These are phyloP conservation scores for Pampusana beccarii DNA, from an alignment of 2,113 vertebrate genomes.

Conservation along the genomic window DNA sequence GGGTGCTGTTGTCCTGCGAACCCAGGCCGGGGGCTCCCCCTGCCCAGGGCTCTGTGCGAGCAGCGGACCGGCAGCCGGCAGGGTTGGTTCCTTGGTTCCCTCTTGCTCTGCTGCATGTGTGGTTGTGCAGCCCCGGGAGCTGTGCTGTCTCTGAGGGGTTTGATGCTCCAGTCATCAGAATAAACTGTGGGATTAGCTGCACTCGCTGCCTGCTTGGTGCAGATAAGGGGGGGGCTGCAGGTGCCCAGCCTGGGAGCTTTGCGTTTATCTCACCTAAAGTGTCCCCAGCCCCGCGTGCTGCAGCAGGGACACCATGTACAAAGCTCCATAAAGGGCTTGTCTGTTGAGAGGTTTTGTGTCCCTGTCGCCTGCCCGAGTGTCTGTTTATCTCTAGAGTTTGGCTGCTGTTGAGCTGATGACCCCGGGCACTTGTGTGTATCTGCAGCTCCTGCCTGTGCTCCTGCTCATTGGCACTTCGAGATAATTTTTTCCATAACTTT, in stretches of 20 bases:
- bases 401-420: background rate
- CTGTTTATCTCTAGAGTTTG: background rate
- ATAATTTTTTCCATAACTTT: accelerated
- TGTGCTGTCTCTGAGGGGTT: accelerated
- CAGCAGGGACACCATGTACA: accelerated
- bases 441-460: background rate
- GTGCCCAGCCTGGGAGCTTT: accelerated
- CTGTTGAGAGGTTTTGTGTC: accelerated
- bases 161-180: too few relatives aligned
- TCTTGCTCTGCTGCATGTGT: background rate
- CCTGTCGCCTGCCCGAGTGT: accelerated
- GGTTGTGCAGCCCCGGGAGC: background rate
- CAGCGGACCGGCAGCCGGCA: too few relatives aligned
- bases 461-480: accelerated
- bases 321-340: background rate
- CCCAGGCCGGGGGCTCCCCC: too few relatives aligned
- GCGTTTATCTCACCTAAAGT: accelerated
- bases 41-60: too few relatives aligned
- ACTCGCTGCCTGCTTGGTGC: too few relatives aligned
- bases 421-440: too few relatives aligned
- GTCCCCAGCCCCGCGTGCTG: accelerated
- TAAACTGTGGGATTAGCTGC: background rate
- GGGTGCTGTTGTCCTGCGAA: too few relatives aligned
- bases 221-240: too few relatives aligned
- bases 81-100: background rate